phyloP scores from a whole-genome alignment of 2,113 vertebrate genomes.

The Onychostruthus taczanowskii region DNA sequence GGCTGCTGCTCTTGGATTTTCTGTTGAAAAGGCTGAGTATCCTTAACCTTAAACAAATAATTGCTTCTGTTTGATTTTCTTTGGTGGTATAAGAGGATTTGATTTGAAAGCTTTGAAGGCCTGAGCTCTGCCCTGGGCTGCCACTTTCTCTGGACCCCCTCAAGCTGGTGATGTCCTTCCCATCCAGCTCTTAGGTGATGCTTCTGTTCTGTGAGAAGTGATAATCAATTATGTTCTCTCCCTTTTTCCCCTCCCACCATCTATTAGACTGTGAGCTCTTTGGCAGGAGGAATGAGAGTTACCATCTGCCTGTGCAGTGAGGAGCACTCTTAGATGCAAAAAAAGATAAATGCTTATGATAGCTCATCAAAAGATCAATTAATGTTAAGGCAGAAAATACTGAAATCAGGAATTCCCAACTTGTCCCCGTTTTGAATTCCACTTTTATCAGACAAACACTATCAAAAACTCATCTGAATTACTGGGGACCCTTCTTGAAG shows the following conservation, averaged over 20 bases:
- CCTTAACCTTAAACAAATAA: neutral
- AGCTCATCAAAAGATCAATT: neutral
- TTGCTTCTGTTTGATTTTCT: neutral
- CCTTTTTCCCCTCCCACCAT: neutral
- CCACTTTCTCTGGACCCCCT: neutral
- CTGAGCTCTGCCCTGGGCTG: neutral
- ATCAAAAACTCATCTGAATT: neutral
- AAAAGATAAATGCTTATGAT: neutral
- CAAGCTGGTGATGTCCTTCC: neutral
- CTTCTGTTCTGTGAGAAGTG: neutral
- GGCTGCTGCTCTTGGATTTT: neutral
- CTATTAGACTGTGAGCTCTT: neutral
- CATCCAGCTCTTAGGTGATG: neutral
- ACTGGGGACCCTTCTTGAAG: neutral
- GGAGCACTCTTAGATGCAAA: neutral
- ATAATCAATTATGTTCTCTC: neutral
- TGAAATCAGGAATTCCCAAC: neutral
- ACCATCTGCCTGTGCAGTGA: neutral
- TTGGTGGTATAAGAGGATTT: neutral
- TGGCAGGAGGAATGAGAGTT: neutral
- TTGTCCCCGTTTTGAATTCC: neutral
- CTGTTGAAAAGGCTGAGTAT: neutral
- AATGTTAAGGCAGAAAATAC: neutral
- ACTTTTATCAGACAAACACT: neutral
- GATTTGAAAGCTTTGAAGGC: neutral